Base-by-base conservation (phyloP, 2,888 invertebrate genomes). In the Phania funesta region DNA sequence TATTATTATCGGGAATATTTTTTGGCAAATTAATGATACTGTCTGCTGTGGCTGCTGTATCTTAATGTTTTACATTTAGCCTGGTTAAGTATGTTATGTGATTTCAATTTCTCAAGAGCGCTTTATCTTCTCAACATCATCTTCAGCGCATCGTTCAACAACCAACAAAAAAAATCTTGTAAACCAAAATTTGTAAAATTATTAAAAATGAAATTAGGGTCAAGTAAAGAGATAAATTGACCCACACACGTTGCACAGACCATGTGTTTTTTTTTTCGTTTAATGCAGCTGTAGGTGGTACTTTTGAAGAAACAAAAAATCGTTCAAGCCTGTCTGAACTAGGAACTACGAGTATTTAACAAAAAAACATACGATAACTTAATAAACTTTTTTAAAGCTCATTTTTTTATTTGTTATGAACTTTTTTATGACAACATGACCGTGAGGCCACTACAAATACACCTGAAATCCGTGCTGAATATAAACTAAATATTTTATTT, bases 151-250 rank as follows among this genome's bases (percentile, higher is more conserved):
- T 58, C 35, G 35, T 67, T 35, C 22, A 67, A 41, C 24, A 52
- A 48, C 18, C 3, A n/a, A 18, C 26, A 41, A 67, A 26, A 41
- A 52, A 50, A 4, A 65, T 38, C 35, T 50, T 62, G 50, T 41
- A 62, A 18, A 8, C 48, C n/a, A 56, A 64, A 50, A 13, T 58
- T 41, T 16, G 16, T 24, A 22, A 56, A 60, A 62, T 60, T 50
- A 67, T 60, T 50, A 67, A 67, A 35, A 56, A 71, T 35, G 50
- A 73, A 73, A 77, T 60, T 79, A 54, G 54, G 74, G 67, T 80
- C 67, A 80, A 74, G 73, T 68, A 62, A 54, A 54, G 29, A 26
- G 35, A 44, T 22, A 64, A 54, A 32, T 29, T 65, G 65, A 44
- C 77, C 70, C 77, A 78, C 77, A 78, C 70, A 70, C 54, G 64